phyloP scores from a whole-genome alignment of 2,113 vertebrate species.

The Leptobrachium ailaonicum region DNA sequence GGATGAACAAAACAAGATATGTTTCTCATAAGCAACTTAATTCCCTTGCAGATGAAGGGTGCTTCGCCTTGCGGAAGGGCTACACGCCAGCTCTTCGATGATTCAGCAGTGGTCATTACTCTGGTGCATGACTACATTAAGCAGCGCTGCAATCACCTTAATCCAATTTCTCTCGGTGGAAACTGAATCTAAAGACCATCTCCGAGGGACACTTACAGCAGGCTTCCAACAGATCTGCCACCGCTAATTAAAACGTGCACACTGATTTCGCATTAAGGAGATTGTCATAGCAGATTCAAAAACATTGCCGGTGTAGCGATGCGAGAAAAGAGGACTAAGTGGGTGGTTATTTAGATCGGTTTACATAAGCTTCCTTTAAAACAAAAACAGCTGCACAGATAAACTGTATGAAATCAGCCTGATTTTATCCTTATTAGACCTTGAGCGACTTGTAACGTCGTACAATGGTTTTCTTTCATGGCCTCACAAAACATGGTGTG shows the following conservation, averaged over 20 bases:
- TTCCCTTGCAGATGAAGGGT: slow-evolving; percentile 42
- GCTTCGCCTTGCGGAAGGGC: slow-evolving; percentile 39
- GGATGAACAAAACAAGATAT: slow-evolving; percentile 49
- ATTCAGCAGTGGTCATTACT: slow-evolving; percentile 36
- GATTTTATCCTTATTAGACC: slow-evolving; percentile 50
- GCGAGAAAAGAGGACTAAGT: slow-evolving; percentile 40
- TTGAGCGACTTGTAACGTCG: slow-evolving; percentile 18
- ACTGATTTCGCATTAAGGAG: slow-evolving; percentile 47
- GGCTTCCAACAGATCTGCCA: slow-evolving; percentile 29
- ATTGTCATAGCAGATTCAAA: slow-evolving; percentile 40
- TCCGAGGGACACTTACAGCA: slow-evolving; percentile 38
- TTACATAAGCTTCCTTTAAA: slow-evolving; percentile 50
- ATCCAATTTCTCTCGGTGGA: slow-evolving; percentile 48
- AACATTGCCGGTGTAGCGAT: slow-evolving; percentile 19
- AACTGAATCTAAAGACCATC: slow-evolving; percentile 29
- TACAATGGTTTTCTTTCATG: slow-evolving; percentile 24
- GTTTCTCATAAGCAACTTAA: slow-evolving; percentile 47
- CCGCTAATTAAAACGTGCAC: slow-evolving; percentile 45
- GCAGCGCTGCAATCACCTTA: slow-evolving; percentile 42
- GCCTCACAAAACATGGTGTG: background rate
- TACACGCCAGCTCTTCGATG: slow-evolving; percentile 36
- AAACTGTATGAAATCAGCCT: slow-evolving; percentile 43
- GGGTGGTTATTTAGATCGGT: slow-evolving; percentile 47
- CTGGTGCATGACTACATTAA: slow-evolving; percentile 42
- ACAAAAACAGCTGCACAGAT: slow-evolving; percentile 50